phyloP scores from a whole-genome alignment of 2,888 invertebrate genomes.

The Agonum fuliginosum region DNA sequence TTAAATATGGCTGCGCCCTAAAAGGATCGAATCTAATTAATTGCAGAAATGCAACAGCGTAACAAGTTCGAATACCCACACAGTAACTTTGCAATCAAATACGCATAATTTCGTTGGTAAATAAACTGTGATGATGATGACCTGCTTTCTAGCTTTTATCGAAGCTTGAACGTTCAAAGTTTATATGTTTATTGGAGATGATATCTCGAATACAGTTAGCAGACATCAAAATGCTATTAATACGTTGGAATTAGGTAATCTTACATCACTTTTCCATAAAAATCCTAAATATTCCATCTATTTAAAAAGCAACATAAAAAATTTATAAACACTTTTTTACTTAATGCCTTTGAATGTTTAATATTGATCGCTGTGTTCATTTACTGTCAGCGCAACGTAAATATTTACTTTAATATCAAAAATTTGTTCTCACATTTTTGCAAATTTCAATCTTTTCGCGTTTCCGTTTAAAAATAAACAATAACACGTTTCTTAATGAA shows the following conservation, averaged over 20 bases:
- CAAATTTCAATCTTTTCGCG: not conserved
- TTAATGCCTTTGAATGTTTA: too few relatives aligned
- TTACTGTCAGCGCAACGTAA: conserved; percentile 18
- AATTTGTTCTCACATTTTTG: not conserved
- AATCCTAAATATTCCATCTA: not conserved
- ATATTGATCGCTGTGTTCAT: conserved; percentile 20
- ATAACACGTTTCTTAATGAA: conserved; percentile 1
- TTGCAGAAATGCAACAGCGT: conserved; percentile 38
- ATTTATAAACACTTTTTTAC: conserved; percentile 10
- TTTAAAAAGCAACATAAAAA: not conserved
- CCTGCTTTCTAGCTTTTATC: conserved; percentile 42
- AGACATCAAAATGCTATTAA: not conserved
- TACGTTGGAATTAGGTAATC: not conserved
- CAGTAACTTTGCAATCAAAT: conserved; percentile 16
- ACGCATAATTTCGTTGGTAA: conserved; percentile 29
- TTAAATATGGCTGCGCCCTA: conserved; percentile 44
- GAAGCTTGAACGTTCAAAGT: too few relatives aligned
- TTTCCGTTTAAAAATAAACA: conserved; percentile 12
- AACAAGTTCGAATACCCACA: conserved; percentile 14
- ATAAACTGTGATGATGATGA: conserved; percentile 30
- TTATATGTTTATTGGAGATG: conserved; percentile 1
- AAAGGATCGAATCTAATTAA: conserved; percentile 48
- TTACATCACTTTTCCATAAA: not conserved
- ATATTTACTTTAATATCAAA: conserved; percentile 26
- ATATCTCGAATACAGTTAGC: not conserved